phyloP scores from a whole-genome alignment of 2,113 vertebrate species.

The Callithrix jacchus region DNA sequence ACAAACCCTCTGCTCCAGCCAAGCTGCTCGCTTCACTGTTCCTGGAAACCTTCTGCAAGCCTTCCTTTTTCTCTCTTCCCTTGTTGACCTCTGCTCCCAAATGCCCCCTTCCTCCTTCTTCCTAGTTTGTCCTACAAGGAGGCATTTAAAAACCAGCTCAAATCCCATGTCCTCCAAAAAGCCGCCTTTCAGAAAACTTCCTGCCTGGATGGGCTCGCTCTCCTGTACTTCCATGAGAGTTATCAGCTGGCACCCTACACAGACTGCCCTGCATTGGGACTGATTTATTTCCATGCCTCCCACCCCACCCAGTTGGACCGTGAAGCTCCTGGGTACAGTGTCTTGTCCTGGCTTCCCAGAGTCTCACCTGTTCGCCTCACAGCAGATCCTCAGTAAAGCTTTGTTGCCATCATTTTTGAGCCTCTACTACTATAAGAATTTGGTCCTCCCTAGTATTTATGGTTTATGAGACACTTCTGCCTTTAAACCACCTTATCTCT shows the following conservation, averaged over 20 bases:
- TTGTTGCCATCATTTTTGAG: background rate
- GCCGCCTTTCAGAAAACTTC: background rate
- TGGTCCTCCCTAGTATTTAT: background rate
- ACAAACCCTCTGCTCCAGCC: background rate
- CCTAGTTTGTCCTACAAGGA: background rate
- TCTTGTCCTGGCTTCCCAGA: background rate
- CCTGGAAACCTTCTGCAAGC: background rate
- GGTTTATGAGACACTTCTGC: background rate
- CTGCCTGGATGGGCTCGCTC: background rate
- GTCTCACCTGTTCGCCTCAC: background rate
- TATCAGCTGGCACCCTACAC: background rate
- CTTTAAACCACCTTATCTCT: background rate
- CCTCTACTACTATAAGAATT: background rate
- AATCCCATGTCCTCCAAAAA: background rate
- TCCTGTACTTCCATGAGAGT: background rate
- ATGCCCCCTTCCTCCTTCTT: background rate
- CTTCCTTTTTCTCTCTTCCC: background rate
- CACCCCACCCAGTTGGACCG: fast-evolving
- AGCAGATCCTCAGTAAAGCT: fast-evolving
- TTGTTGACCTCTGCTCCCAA: background rate
- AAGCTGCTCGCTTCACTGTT: fast-evolving
- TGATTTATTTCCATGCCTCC: background rate
- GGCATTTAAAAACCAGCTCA: background rate
- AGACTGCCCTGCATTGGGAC: background rate
- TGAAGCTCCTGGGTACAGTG: background rate